Conservation (phyloP, 2,888 invertebrate species). For the Lepetodrilus schrolli region DNA sequence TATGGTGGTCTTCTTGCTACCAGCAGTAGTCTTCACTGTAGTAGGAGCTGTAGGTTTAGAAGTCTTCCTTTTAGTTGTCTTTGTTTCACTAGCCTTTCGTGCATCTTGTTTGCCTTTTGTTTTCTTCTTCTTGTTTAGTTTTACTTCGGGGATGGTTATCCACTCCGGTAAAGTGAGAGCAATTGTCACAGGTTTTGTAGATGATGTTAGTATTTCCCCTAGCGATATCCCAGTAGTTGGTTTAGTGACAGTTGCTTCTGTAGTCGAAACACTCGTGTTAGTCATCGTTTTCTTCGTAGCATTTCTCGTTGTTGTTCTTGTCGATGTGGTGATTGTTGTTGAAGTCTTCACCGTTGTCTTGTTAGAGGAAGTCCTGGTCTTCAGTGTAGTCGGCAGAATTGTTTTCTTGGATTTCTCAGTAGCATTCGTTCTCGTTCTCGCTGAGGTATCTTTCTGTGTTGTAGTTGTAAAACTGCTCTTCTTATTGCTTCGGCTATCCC, state of each 20-base stretch:
- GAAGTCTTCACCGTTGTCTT: background rate
- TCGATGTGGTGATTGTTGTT: background rate
- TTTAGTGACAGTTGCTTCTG: background rate
- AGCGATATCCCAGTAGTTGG: too few relatives aligned
- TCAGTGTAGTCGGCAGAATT: background rate
- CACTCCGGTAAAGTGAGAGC: background rate
- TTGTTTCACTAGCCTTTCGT: too few relatives aligned
- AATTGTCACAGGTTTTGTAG: background rate
- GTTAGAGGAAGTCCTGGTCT: background rate
- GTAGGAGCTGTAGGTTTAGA: too few relatives aligned
- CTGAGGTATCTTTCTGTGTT: too few relatives aligned
- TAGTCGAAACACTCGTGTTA: background rate
- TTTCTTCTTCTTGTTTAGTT: background rate
- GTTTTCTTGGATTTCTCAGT: background rate
- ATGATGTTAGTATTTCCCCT: background rate
- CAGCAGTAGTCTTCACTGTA: too few relatives aligned
- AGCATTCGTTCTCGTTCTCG: background rate
- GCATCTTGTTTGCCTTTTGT: too few relatives aligned
- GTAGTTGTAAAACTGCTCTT: too few relatives aligned
- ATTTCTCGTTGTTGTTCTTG: background rate
- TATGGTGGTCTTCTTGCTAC: too few relatives aligned
- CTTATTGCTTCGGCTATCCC: too few relatives aligned
- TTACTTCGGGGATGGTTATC: background rate
- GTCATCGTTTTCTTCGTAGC: background rate
- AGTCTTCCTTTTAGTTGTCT: too few relatives aligned